phyloP scores from a whole-genome alignment of 2,797 vertebrate species.

The Sitta carolinensis region DNA sequence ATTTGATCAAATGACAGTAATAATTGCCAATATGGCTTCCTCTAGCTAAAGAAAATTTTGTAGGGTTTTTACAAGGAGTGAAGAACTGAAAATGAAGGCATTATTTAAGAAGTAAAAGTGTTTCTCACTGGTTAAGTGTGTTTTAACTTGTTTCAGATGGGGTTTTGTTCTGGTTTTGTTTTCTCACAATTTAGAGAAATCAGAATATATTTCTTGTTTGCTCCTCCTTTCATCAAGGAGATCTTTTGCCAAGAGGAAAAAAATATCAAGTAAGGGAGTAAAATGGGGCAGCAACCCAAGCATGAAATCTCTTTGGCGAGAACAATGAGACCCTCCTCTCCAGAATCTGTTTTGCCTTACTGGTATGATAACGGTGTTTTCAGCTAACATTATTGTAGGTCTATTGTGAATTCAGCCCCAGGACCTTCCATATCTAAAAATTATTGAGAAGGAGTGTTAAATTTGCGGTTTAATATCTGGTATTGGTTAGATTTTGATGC shows the following conservation, averaged over 20 bases:
- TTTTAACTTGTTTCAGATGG: background rate
- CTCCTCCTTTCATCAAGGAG: constrained; percentile 37
- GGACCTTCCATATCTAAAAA: background rate
- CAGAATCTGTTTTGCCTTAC: constrained; percentile 43
- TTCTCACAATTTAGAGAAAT: constrained; percentile 37
- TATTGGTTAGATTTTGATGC: constrained; percentile 15
- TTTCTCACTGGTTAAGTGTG: background rate
- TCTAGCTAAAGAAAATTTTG: background rate
- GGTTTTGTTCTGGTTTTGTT: background rate
- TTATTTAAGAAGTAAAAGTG: constrained; percentile 16
- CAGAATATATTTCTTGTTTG: constrained; percentile 44
- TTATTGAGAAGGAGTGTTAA: background rate
- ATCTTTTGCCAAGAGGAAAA: constrained; percentile 35
- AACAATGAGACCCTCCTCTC: constrained; percentile 65
- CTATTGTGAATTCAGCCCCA: constrained; percentile 6
- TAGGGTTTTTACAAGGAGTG: constrained; percentile 16
- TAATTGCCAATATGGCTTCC: constrained; percentile 51
- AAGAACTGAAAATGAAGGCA: constrained; percentile 39
- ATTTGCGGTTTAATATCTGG: background rate
- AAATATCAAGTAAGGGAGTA: constrained; percentile 55
- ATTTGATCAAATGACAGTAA: constrained; percentile 39
- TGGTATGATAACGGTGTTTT: constrained; percentile 13
- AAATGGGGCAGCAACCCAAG: constrained; percentile 64
- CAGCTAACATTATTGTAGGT: background rate
- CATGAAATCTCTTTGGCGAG: constrained; percentile 65